These are phyloP conservation scores for Taurulus bubalis DNA, from an alignment of 2,113 vertebrate species.

Conservation along the genomic window DNA sequence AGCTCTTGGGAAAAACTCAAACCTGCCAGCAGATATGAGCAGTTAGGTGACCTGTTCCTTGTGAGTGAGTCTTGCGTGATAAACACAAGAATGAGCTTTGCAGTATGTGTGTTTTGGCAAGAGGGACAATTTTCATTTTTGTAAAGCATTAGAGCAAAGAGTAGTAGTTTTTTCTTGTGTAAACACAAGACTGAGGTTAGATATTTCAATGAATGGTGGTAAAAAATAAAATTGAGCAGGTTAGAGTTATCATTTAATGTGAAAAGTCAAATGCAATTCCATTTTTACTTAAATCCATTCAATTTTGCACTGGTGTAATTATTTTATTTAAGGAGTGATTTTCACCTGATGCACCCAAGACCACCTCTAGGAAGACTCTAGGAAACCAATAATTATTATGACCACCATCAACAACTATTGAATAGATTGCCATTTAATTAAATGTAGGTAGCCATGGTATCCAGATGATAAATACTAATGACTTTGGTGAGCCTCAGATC, in stretches of 20 bases:
- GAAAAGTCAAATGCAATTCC: constrained; percentile 11
- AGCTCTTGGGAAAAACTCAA: constrained; percentile 32
- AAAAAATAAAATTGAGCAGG: background rate
- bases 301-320: constrained; percentile 16
- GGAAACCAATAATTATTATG: background rate
- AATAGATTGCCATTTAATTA: too few species aligned
- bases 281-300: background rate
- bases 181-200: constrained; percentile 3
- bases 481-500: too few species aligned
- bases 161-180: background rate
- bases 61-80: background rate
- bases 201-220: constrained; percentile 2
- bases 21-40: constrained; percentile 35
- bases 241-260: background rate
- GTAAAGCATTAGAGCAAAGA: background rate
- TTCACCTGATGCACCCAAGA: background rate
- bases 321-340: background rate
- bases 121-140: constrained; percentile 8
- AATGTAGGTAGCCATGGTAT: too few species aligned
- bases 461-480: too few species aligned
- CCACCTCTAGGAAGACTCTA: background rate
- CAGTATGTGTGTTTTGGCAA: background rate
- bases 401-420: background rate
- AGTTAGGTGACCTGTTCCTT: constrained; percentile 18
- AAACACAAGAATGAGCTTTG: background rate